Base-by-base conservation (phyloP, 1,140 invertebrate genomes). In the Magallana gigas region DNA sequence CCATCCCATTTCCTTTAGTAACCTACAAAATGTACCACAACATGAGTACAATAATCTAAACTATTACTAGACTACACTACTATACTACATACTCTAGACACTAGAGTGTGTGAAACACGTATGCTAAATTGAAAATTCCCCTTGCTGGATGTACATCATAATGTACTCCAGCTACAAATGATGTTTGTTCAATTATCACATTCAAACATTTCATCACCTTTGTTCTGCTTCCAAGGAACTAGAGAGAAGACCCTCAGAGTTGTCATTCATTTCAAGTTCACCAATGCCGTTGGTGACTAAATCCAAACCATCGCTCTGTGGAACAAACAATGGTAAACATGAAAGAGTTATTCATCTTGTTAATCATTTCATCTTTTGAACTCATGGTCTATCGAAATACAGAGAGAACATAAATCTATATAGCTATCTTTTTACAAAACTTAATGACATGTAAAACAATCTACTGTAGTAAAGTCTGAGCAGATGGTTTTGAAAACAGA, bases 1-100 rank as follows among this genome's bases (percentile, higher is more conserved):
- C 94, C 94, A 95, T 59, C 94, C 94, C 94, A 95, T 94, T 89
- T 94, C 93, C 80, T 92, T 92, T 59, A 95, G 87, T 23, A 95
- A 90, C 80, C 94, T 94, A 68, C n/a, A 71, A 16, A 81, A 48
- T 48, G 36, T 48, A 48, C 23, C 23, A 48, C 36, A 48, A 48
- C 36, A 48, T 48, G 36, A 48, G 5, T 48, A 48, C 5, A 5
- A 48, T 48, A 5, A 48, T 48, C 36, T 48, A 48, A 48, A 23
- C 23, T 23, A 23, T 23, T 23, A 23, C 23, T 23, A 23, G 23
- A 23, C 23, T 23, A 23, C 23, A 23, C 23, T 23, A 23, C 23
- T 23, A 23, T 23, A 23, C 23, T 23, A 23, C 23, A 23, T 23
- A 23, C 23, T 23, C 23, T 23, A 23, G 36, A 48, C 36, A 48